phyloP scores from a whole-genome alignment of 1,140 invertebrate species.

The Philopotamus ludificatus region DNA sequence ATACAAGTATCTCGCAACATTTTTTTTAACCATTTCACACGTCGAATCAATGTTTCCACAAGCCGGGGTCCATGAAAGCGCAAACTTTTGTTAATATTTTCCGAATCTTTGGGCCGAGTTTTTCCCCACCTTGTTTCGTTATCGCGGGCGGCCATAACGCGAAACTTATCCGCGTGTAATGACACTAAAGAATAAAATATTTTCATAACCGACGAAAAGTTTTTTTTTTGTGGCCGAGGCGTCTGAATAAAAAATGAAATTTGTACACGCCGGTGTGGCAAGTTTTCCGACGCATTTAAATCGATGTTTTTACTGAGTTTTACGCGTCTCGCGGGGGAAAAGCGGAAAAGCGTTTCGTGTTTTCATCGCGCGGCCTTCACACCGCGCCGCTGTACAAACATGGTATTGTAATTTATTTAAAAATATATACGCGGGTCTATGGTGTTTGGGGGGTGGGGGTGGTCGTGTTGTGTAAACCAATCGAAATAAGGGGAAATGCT shows the following conservation, averaged over 20 bases:
- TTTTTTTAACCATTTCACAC: too few relatives aligned
- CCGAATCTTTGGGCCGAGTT: background rate
- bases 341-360: conserved; percentile 1
- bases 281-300: conserved; percentile 9
- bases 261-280: background rate
- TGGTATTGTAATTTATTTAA: too few relatives aligned
- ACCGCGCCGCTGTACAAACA: too few relatives aligned
- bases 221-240: background rate
- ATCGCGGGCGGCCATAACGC: background rate
- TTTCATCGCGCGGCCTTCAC: background rate
- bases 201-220: background rate
- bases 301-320: conserved; percentile 8
- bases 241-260: conserved; percentile 24
- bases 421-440: background rate
- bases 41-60: conserved; percentile 7
- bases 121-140: background rate
- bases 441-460: too few relatives aligned
- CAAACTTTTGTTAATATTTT: conserved; percentile 5
- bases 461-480: too few relatives aligned
- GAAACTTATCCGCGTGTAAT: background rate
- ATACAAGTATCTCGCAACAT: too few relatives aligned
- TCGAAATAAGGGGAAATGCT: too few relatives aligned
- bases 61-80: conserved; percentile 7
- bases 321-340: background rate
- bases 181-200: conserved; percentile 18